phyloP scores from a whole-genome alignment of 1,140 invertebrate species.

The Drosophila biarmipes region DNA sequence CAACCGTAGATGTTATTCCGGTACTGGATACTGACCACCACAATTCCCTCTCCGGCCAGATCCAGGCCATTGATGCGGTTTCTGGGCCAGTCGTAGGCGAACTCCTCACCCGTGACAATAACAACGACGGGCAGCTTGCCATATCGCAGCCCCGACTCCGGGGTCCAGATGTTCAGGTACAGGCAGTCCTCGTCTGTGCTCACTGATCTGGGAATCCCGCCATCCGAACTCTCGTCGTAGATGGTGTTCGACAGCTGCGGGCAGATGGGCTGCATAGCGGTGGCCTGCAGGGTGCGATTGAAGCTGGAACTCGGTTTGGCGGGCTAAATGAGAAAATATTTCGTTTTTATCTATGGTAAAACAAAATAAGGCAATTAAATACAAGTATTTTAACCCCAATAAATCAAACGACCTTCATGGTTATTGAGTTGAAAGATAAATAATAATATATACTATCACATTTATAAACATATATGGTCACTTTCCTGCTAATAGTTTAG shows the following conservation, averaged over 20 bases:
- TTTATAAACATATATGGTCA: too few relatives aligned
- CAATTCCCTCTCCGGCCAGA: conserved; percentile 87
- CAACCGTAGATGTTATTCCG: conserved; percentile 89
- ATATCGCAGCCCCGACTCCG: conserved; percentile 86
- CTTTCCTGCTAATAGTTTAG: too few relatives aligned
- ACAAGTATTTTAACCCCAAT: background rate
- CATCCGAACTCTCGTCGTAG: conserved; percentile 74
- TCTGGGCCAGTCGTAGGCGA: conserved; percentile 82
- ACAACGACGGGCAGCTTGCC: conserved; percentile 87
- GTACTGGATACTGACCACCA: conserved; percentile 88
- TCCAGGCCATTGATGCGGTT: conserved; percentile 87
- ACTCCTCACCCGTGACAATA: conserved; percentile 87
- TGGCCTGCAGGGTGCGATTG: conserved; percentile 85
- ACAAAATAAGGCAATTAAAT: background rate
- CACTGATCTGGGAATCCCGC: conserved; percentile 33
- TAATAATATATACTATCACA: background rate
- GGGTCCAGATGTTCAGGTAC: conserved; percentile 86
- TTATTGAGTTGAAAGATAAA: background rate
- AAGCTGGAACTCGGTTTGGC: conserved; percentile 85
- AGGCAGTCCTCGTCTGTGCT: conserved; percentile 86
- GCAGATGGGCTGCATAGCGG: conserved; percentile 85
- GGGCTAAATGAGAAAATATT: conserved; percentile 61
- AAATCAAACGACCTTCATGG: background rate
- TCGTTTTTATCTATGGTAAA: background rate
- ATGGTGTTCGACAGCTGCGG: conserved; percentile 85